Evolutionary conservation across 1,140 invertebrate species (phyloP).

Genomic region (Bombus confusus): DNA sequence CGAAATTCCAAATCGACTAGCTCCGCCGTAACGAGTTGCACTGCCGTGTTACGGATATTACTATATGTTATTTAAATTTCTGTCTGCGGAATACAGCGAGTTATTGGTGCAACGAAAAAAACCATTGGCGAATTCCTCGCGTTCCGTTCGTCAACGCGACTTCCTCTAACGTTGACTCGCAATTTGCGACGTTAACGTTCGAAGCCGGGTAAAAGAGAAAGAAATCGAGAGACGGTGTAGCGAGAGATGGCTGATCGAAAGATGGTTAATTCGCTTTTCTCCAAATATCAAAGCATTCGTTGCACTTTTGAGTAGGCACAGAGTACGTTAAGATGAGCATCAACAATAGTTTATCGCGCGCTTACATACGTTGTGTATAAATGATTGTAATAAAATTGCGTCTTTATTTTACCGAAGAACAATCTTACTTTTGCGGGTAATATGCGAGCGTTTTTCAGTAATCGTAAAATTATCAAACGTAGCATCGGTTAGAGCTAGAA

Average conservation of each 20-base stretch:
- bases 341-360: too few relatives aligned
- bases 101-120: not conserved
- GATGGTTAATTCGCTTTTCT: not conserved
- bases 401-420: too few relatives aligned
- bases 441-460: too few relatives aligned
- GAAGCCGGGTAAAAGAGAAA: not conserved
- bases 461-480: too few relatives aligned
- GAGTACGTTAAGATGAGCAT: too few relatives aligned
- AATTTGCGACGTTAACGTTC: too few relatives aligned
- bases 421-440: too few relatives aligned
- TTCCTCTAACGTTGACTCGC: not conserved
- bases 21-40: not conserved
- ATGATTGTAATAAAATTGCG: too few relatives aligned
- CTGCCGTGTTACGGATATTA: not conserved
- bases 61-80: not conserved
- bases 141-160: not conserved
- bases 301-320: not conserved
- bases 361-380: too few relatives aligned
- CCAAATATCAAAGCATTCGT: not conserved
- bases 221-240: not conserved
- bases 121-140: not conserved
- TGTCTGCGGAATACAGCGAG: not conserved
- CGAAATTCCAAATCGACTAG: constrained; percentile 31
- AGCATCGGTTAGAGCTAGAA: too few relatives aligned
- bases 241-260: too few relatives aligned